Conservation (phyloP, 1,140 invertebrate genomes). For the Campodea augens region DNA sequence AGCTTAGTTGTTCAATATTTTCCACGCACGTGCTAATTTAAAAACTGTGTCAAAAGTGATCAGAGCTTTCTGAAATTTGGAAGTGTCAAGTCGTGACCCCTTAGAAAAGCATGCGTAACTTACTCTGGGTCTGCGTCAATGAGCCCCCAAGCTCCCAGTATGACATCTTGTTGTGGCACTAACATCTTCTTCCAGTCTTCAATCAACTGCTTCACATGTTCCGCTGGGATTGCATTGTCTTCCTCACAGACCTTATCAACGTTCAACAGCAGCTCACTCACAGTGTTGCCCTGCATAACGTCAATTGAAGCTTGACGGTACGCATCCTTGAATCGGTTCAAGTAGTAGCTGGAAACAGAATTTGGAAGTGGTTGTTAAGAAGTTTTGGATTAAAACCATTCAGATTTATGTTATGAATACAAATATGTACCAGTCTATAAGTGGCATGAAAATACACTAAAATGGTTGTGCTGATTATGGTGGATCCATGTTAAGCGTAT, state of each 20-base stretch:
- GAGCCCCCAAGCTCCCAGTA: slow-evolving; percentile 84
- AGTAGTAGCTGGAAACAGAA: slow-evolving; percentile 58
- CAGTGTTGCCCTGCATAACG: slow-evolving; percentile 58
- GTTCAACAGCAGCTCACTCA: background rate
- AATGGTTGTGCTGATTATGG: too few species aligned
- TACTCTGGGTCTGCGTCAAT: slow-evolving; percentile 81
- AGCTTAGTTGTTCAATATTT: too few species aligned
- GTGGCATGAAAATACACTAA: slow-evolving; percentile 1
- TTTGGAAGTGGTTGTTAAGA: too few species aligned
- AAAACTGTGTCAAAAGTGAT: too few species aligned
- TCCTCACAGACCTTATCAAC: slow-evolving; percentile 26
- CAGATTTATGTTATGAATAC: too few species aligned
- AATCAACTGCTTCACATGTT: slow-evolving; percentile 77
- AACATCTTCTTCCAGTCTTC: slow-evolving; percentile 88
- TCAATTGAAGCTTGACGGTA: slow-evolving; percentile 90
- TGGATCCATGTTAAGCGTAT: too few species aligned
- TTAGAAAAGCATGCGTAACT: slow-evolving; percentile 17
- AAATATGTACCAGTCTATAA: background rate
- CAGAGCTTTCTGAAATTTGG: too few species aligned
- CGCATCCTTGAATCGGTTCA: slow-evolving; percentile 89
- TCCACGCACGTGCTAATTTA: too few species aligned
- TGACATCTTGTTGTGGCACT: slow-evolving; percentile 60
- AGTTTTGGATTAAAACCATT: too few species aligned
- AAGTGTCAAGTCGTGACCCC: background rate
- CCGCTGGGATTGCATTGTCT: slow-evolving; percentile 42